Percentiles rank a stretch among this genome's conserved stretches.
Evolutionary conservation across 2,888 invertebrate species (phyloP).

Genomic region (Hermodice carunculata): DNA sequence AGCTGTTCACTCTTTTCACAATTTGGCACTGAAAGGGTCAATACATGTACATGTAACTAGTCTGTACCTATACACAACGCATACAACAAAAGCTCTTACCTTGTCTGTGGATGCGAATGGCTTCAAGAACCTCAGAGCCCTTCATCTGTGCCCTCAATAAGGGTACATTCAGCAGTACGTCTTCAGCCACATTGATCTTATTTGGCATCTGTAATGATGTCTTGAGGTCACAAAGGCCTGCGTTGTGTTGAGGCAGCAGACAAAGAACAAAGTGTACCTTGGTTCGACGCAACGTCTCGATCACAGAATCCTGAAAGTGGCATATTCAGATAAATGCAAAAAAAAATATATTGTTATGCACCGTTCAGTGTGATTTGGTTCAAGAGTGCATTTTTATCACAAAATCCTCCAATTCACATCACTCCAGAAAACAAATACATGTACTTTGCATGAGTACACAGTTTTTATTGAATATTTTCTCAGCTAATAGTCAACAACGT

Average conservation of each 20-base stretch:
- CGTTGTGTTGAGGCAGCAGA: slow-evolving; percentile 83
- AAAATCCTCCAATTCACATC: too few relatives aligned
- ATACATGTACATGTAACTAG: not conserved
- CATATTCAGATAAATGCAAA: too few relatives aligned
- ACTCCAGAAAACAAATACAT: too few relatives aligned
- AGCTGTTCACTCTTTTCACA: too few relatives aligned
- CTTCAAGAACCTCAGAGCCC: slow-evolving; percentile 90
- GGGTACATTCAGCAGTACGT: slow-evolving; percentile 82
- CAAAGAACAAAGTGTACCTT: slow-evolving; percentile 90
- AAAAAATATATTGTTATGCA: too few relatives aligned
- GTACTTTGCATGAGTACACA: too few relatives aligned
- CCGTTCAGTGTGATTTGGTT: too few relatives aligned
- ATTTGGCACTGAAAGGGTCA: too few relatives aligned
- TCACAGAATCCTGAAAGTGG: slow-evolving; percentile 86
- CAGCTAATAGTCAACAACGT: too few relatives aligned
- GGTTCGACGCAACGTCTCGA: slow-evolving; percentile 90
- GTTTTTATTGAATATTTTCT: too few relatives aligned
- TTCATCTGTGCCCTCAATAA: slow-evolving; percentile 83
- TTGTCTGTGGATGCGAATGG: slow-evolving; percentile 89
- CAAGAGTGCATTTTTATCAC: too few relatives aligned
- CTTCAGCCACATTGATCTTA: slow-evolving; percentile 39
- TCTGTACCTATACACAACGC: not conserved
- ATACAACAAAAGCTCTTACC: slow-evolving; percentile 69
- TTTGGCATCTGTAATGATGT: not conserved
- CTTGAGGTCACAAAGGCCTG: slow-evolving; percentile 76